Evolutionary conservation across 1,140 invertebrate genomes (phyloP), one percentile per base, ranked within the genome.

Genomic region (Tetraneura akinire): DNA sequence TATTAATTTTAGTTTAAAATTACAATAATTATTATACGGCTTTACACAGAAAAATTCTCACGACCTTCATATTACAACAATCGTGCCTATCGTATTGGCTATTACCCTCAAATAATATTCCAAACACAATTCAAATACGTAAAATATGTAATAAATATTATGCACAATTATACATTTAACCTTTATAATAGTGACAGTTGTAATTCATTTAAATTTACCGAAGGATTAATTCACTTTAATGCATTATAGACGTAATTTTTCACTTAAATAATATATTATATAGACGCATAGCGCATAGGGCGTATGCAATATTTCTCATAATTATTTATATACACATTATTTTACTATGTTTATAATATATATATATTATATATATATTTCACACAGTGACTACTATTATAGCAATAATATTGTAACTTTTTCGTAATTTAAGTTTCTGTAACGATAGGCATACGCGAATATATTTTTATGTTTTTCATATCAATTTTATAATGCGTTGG

Each of bases 1-100:
- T 37, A 62, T 60, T 60, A 60, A 2, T 60, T 60, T 60, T 29
- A 60, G 23, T 29, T 26, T 26, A 60, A 1, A 13, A 60, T 6
- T 26, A 60, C 23, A 29, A 60, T 60, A 60, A 0, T 26, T 68
- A 21, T 68, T 26, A 8, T 37, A 68, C 6, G 2, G 21, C 45
- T 21, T 70, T 10, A 70, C 10, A 66, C 3, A 26, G 23, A 51
- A 42, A 70, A 49, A 70, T 70, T 71, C 68, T 71, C 68, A 71
- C 26, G 68, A 29, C 47, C 26, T 71, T 13, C 32, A 8, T 37
- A 8, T 71, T 71, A 51, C 8, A 29, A 29, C 68, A 3, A n/a
- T 11, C 13, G 14, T 49, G 0, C 18, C 29, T 11, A n/a, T n/a
- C n/a, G n/a, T n/a, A n/a, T n/a, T n/a, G n/a, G n/a, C n/a, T n/a